These are phyloP conservation scores for Lacerta agilis DNA, from an alignment of 2,797 vertebrate species.

Conservation along the genomic window DNA sequence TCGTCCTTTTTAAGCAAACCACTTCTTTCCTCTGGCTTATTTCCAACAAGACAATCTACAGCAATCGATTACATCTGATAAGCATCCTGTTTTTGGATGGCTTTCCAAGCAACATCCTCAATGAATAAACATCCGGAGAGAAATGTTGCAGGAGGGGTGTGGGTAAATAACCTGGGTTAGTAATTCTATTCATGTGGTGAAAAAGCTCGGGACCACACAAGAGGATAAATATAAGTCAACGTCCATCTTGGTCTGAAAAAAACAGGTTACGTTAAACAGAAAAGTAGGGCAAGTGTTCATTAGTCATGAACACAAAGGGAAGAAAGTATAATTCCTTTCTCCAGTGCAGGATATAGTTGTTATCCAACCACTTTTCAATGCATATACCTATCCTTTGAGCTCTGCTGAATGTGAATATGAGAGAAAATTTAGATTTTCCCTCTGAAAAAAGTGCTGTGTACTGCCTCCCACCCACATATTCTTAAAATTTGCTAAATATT, in stretches of 20 bases:
- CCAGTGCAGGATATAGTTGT: neutral
- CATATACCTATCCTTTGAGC: neutral
- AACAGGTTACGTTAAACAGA: neutral
- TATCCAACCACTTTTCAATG: neutral
- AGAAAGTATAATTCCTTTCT: neutral
- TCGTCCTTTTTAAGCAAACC: neutral
- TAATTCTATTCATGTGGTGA: neutral
- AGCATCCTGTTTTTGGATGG: neutral
- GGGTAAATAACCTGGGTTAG: neutral
- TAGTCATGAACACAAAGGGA: neutral
- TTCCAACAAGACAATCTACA: neutral
- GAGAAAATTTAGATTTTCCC: neutral
- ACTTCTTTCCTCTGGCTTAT: neutral
- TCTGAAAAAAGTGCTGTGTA: too few relatives aligned
- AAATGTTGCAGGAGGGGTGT: neutral
- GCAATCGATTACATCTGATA: neutral
- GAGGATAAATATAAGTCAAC: neutral
- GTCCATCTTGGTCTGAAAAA: neutral
- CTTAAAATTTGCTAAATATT: neutral
- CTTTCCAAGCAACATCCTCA: neutral
- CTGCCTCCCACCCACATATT: neutral
- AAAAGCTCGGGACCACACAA: slow-evolving; percentile 41
- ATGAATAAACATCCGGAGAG: neutral
- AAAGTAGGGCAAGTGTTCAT: neutral
- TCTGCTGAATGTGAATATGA: neutral